Evolutionary conservation across 2,888 invertebrate species (phyloP).

Genomic region (Amphiduros pacificus): DNA sequence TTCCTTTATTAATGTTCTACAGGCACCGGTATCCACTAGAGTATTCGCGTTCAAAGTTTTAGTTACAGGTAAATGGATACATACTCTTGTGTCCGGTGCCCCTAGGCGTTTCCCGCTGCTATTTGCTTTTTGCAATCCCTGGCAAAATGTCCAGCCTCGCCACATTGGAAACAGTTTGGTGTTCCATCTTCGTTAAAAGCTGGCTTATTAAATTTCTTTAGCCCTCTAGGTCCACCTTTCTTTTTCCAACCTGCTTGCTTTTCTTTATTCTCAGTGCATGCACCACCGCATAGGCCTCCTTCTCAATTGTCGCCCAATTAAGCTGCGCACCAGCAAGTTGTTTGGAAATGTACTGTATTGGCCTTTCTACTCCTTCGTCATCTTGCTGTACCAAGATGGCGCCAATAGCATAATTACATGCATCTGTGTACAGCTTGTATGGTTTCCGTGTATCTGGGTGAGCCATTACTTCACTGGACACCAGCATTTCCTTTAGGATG

Average conservation of each 20-base stretch:
- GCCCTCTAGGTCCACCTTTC: neutral
- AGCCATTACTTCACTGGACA: constrained; percentile 6
- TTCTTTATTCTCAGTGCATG: constrained; percentile 3
- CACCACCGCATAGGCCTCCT: constrained; percentile 9
- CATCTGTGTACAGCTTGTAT: constrained; percentile 9
- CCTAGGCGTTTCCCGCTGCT: neutral
- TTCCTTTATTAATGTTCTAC: neutral
- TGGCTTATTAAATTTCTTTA: neutral
- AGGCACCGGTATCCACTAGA: constrained; percentile 8
- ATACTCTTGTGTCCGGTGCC: neutral
- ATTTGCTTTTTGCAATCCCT: no score
- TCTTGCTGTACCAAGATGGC: constrained; percentile 5
- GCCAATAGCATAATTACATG: neutral
- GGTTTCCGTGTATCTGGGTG: constrained; percentile 2
- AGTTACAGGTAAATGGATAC: neutral
- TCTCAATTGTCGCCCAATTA: constrained; percentile 7
- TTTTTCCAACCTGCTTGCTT: neutral
- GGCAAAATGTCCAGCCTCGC: neutral
- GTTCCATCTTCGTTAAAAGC: neutral
- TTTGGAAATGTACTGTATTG: constrained; percentile 8
- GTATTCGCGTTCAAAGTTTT: neutral
- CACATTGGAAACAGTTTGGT: neutral
- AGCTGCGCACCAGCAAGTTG: neutral
- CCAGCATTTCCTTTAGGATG: constrained; percentile 1
- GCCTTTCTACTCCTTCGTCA: constrained; percentile 1